Evolutionary conservation across 2,888 invertebrate genomes (phyloP), one percentile per base, ranked within the genome.

Genomic region (Spisula subtruncata): DNA sequence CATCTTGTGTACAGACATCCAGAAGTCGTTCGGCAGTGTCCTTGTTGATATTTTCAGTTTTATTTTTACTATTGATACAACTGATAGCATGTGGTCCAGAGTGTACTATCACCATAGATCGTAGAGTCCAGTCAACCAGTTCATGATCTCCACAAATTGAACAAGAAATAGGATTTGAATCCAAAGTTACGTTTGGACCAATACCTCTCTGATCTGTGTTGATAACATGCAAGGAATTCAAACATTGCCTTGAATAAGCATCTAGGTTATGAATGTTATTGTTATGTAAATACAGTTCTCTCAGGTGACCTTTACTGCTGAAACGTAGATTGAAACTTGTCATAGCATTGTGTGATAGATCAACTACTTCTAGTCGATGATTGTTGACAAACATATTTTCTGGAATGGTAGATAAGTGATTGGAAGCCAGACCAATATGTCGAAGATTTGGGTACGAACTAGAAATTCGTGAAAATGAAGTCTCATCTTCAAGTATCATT

Each of bases 91-190:
- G 60, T 25, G 60, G 5, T 25, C 60, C 60, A 66, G 60, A 66
- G n/a, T 6, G n/a, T 25, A 66, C 10, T 66, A 66, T 66, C 5
- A 66, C 60, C 60, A 25, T n/a, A 10, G 60, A 66, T 25, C 12
- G 25, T 66, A 66, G 10, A 10, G n/a, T 66, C 60, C 60, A 66
- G n/a, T n/a, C 60, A 66, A 66, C 25, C 25, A 25, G 60, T 25
- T 66, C 60, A 66, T 66, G 25, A 66, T 66, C 25, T 66, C 25
- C 60, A 12, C 60, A 66, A 8, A 6, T 25, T n/a, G 60, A 66
- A 25, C 60, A 66, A 25, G 25, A 66, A 25, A 66, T 66, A 25
- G 60, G 60, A 66, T 66, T 66, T 66, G 60, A 25, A 66, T 66
- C 60, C n/a, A 66, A 5, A n/a, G 60, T 66, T 66, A 66, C 60